Percentiles rank a stretch among this genome's conserved stretches.
Evolutionary conservation across 2,113 vertebrate genomes (phyloP).

Genomic region (Myrmecophaga tridactyla): DNA sequence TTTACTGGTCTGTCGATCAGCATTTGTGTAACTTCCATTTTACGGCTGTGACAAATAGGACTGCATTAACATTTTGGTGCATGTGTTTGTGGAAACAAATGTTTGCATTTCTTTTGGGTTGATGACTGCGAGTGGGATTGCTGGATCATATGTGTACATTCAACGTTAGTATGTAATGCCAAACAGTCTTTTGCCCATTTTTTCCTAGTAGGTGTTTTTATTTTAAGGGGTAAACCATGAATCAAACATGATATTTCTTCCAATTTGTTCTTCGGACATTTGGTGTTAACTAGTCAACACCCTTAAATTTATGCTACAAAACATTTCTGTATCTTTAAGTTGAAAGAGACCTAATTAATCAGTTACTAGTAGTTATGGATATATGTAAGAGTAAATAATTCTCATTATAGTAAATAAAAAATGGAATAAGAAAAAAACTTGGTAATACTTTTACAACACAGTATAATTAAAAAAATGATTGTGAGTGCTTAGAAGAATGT

Average conservation of each 20-base stretch:
- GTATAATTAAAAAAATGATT: neutral
- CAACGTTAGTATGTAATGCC: neutral
- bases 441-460: neutral
- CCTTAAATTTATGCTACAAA: conserved; percentile 18
- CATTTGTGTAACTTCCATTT: neutral
- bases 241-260: conserved; percentile 2
- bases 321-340: neutral
- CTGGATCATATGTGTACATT: neutral
- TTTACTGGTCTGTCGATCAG: neutral
- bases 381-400: neutral
- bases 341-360: neutral
- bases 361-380: neutral
- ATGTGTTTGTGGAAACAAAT: neutral
- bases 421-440: neutral
- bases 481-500: neutral
- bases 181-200: neutral
- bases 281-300: neutral
- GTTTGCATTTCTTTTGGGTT: neutral
- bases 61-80: neutral
- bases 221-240: conserved; percentile 17
- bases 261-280: neutral
- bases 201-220: neutral
- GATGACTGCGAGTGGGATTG: neutral
- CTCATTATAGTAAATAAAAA: neutral
- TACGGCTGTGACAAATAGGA: neutral